phyloP scores from a whole-genome alignment of 2,888 invertebrate species.

The Agonopterix heracliana region DNA sequence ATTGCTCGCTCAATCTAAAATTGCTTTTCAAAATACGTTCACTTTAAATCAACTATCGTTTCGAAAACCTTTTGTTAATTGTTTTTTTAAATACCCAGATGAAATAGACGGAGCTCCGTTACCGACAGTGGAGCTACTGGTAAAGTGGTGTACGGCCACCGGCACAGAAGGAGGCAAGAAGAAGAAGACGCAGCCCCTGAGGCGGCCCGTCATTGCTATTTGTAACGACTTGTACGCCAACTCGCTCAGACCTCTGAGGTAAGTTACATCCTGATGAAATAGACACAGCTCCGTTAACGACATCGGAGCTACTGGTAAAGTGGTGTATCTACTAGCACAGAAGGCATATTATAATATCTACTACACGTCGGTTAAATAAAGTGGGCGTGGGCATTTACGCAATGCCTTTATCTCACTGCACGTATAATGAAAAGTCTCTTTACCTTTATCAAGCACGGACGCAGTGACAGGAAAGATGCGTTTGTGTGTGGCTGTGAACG shows the following conservation, averaged over 20 bases:
- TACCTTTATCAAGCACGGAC: too few species aligned
- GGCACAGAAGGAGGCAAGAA: constrained; percentile 59
- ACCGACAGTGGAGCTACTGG: constrained; percentile 89
- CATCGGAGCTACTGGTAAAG: constrained; percentile 91
- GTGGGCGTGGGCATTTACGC: too few species aligned
- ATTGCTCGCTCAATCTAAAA: too few species aligned
- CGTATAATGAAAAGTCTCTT: too few species aligned
- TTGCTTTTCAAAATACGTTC: too few species aligned
- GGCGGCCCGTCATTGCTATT: constrained; percentile 96
- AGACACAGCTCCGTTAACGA: constrained; percentile 93
- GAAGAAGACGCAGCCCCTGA: constrained; percentile 77
- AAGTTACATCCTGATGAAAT: constrained; percentile 87
- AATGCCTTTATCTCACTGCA: too few species aligned
- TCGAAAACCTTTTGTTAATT: too few species aligned
- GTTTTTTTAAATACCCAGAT: constrained; percentile 74
- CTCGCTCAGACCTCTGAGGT: constrained; percentile 87
- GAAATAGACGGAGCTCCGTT: constrained; percentile 98
- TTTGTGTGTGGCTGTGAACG: too few species aligned
- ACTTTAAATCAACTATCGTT: too few species aligned
- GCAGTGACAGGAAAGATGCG: too few species aligned
- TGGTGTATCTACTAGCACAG: constrained; percentile 73
- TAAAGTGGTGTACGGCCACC: constrained; percentile 85
- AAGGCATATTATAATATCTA: too few species aligned
- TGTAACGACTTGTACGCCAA: constrained; percentile 97
- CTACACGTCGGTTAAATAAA: too few species aligned